Evolutionary conservation across 1,140 invertebrate genomes (phyloP).

Genomic region (Drosophila nigrodunni): DNA sequence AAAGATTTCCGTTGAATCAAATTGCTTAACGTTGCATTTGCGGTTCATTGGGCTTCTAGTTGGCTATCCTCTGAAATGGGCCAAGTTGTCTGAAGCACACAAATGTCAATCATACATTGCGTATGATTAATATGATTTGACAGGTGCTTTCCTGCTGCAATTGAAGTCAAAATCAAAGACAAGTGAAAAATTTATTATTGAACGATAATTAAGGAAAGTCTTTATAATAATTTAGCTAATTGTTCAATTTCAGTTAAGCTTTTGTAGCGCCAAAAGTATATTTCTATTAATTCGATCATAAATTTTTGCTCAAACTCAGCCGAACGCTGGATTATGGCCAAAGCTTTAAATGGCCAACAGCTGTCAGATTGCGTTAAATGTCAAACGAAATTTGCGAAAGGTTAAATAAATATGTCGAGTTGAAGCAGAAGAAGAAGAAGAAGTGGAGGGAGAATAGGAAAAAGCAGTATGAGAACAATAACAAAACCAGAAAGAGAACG

Average conservation of each 20-base stretch:
- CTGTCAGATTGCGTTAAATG: conserved; percentile 31
- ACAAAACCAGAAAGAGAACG: neutral
- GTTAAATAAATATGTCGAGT: conserved; percentile 37
- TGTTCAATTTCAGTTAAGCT: neutral
- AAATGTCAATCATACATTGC: conserved; percentile 40
- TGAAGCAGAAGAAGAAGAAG: neutral
- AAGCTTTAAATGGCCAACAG: conserved; percentile 25
- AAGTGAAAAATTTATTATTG: neutral
- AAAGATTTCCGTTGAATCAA: conserved; percentile 72
- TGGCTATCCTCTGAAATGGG: conserved; percentile 17
- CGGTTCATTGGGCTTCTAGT: conserved; percentile 63
- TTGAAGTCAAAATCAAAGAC: neutral
- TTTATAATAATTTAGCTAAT: neutral
- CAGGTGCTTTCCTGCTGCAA: neutral
- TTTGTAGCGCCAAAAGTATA: neutral
- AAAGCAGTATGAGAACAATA: conserved; percentile 22
- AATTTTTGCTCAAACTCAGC: neutral
- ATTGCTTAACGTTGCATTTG: conserved; percentile 75
- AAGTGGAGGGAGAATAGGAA: too few relatives aligned
- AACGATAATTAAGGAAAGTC: neutral
- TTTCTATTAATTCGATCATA: neutral
- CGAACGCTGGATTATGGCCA: neutral
- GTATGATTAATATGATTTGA: conserved; percentile 67
- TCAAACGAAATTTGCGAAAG: conserved; percentile 26
- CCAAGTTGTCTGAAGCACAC: conserved; percentile 13